phyloP scores from a whole-genome alignment of 1,140 invertebrate species.

The Aphelenchoides fujianensis region DNA sequence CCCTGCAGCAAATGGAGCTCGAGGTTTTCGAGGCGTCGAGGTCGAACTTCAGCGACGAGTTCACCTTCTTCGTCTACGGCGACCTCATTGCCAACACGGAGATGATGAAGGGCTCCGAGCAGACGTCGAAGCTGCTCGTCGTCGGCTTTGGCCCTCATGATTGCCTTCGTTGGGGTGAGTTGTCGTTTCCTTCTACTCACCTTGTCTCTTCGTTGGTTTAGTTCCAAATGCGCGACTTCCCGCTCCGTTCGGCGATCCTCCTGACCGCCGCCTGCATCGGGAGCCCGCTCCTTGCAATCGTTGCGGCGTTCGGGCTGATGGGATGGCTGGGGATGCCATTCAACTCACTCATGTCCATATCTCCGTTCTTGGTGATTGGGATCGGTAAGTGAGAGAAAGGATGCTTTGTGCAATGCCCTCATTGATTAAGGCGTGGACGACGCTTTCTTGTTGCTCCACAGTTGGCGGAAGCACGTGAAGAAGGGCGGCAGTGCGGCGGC shows the following conservation, averaged over 20 bases:
- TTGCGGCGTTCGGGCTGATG: slow-evolving; percentile 32
- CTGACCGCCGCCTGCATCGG: slow-evolving; percentile 28
- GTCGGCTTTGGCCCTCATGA: slow-evolving; percentile 38
- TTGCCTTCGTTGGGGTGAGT: slow-evolving; percentile 40
- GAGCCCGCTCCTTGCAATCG: slow-evolving; percentile 34
- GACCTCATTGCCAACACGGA: slow-evolving; percentile 44
- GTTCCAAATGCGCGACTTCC: slow-evolving; percentile 33
- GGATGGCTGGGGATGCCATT: slow-evolving; percentile 44
- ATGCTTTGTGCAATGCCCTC: background rate
- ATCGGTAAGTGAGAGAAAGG: slow-evolving; percentile 28
- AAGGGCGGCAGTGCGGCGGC: slow-evolving; percentile 4
- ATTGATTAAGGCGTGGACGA: slow-evolving; percentile 36
- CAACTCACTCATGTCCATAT: slow-evolving; percentile 37
- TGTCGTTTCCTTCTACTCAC: too few species aligned
- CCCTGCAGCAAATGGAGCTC: slow-evolving; percentile 33
- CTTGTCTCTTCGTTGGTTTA: too few species aligned
- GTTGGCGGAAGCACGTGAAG: slow-evolving; percentile 30
- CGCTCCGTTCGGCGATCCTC: slow-evolving; percentile 5
- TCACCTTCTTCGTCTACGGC: slow-evolving; percentile 36
- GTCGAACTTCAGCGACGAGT: slow-evolving; percentile 29
- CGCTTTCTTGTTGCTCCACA: slow-evolving; percentile 44
- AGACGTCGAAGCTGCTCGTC: slow-evolving; percentile 30
- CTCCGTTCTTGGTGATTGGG: slow-evolving; percentile 36
- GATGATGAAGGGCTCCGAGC: slow-evolving; percentile 36
- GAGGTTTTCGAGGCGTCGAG: slow-evolving; percentile 24